A percentile compares a stretch with the other conserved stretches of the same genome.
Conservation (phyloP, 2,113 vertebrate genomes). For the Myotis lucifugus region DNA sequence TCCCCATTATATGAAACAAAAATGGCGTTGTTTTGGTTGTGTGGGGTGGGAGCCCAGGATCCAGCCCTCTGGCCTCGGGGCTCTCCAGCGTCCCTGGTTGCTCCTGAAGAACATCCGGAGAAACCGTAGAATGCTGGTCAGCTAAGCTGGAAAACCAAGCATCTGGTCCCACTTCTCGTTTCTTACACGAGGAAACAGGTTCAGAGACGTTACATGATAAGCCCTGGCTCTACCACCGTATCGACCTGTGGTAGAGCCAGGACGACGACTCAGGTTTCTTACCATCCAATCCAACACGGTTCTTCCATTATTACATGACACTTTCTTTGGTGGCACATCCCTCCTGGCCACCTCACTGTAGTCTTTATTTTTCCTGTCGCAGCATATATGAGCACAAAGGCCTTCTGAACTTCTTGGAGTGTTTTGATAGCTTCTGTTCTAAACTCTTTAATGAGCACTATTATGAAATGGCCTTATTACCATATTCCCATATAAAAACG, state of each 20-base stretch:
- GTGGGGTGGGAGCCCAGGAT: background rate
- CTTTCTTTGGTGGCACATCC: background rate
- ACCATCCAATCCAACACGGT: background rate
- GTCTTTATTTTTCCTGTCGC: background rate
- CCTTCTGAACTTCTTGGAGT: background rate
- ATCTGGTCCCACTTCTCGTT: background rate
- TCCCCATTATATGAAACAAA: constrained; percentile 20
- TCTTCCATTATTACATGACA: background rate
- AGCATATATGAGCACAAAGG: background rate
- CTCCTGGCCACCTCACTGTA: background rate
- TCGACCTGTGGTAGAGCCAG: background rate
- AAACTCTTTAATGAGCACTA: background rate
- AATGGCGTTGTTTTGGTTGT: background rate
- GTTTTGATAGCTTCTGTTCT: background rate
- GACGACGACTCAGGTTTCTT: background rate
- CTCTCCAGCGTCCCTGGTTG: background rate
- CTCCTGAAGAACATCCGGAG: background rate
- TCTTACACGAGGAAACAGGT: background rate
- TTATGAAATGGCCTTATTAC: background rate
- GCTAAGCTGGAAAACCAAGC: background rate
- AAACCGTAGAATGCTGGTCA: too few relatives aligned
- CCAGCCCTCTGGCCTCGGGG: background rate
- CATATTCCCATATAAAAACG: background rate
- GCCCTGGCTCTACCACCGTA: background rate
- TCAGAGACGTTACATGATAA: background rate